Evolutionary conservation across 2,113 vertebrate species (phyloP), one percentile per base, ranked within the genome.

Genomic region (Eonycteris spelaea): DNA sequence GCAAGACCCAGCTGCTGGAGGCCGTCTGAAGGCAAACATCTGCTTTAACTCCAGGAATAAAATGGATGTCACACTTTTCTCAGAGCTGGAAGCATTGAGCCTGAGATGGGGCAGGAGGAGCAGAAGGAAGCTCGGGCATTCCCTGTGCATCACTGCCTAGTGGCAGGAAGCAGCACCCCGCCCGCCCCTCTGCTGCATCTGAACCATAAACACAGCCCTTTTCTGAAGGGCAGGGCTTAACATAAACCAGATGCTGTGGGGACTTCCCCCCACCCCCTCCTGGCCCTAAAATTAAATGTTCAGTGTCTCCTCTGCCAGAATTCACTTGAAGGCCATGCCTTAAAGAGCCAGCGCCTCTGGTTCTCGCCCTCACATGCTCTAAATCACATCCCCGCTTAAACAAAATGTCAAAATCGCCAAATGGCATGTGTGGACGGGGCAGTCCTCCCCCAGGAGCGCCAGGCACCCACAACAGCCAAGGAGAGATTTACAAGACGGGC

Each of bases 211-310:
- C 98, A 98, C 87, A 95, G 97, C 45, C 94, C 88, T 97, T 97
- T 95, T 78, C 97, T 92, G 94, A 98, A 98, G 93, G 96, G 95
- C 96, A 95, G 75, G 96, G 65, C 94, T 97, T 98, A 99, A 98
- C 97, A 97, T 11, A 98, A 99, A 98, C 97, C 98, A 99, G 98
- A 98, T 98, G 98, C 93, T 77, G 90, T 77, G 86, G 98, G 98
- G 96, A 98, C 98, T 97, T 96, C 97, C 92, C 96, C 97, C 97
- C 94, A 91, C 94, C 97, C 95, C 92, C 96, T 97, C 43, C 43
- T 95, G 97, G 97, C 96, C 98, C 98, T 98, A 97, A 98, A 98
- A 98, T 98, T 98, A 98, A 98, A 98, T 77, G n/a, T 84, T 96
- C 95, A 96, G 94, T 51, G 93, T 94, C 92, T 98, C 94, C 86